A percentile compares a stretch with the other conserved stretches of the same genome.
These are phyloP conservation scores for Piprites chloris DNA, from an alignment of 2,113 vertebrate genomes.

Conservation along the genomic window DNA sequence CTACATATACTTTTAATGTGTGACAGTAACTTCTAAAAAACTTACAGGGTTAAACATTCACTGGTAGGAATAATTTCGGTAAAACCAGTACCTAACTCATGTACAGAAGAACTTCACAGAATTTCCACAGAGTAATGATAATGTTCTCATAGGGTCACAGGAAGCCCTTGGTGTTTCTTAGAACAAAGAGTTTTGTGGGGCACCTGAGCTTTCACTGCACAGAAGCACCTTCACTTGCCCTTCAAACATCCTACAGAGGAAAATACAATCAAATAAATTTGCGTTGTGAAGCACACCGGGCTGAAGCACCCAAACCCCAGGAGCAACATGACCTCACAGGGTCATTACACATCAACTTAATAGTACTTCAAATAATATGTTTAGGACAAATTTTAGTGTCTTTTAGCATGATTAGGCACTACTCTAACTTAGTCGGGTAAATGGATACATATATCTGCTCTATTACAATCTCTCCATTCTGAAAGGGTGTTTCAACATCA, in stretches of 20 bases:
- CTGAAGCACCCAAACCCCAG: not conserved
- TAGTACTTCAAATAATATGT: not conserved
- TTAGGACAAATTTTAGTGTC: not conserved
- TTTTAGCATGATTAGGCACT: not conserved
- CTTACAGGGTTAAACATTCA: not conserved
- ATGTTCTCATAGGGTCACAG: fast-evolving
- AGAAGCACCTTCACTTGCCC: not conserved
- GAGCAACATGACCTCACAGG: not conserved
- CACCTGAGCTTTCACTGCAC: not conserved
- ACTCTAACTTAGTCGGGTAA: not conserved
- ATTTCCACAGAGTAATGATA: not conserved
- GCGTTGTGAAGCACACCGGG: fast-evolving
- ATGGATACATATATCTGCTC: not conserved
- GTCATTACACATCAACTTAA: not conserved
- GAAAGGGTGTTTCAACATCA: not conserved
- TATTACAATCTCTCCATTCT: not conserved
- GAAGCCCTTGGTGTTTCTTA: not conserved
- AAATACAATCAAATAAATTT: not conserved
- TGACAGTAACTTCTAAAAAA: not conserved
- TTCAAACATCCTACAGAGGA: not conserved
- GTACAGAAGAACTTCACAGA: not conserved
- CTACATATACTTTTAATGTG: not conserved
- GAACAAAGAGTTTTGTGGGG: not conserved
- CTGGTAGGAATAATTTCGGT: not conserved
- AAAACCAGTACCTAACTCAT: not conserved